phyloP scores from a whole-genome alignment of 2,113 vertebrate species.

The Grantiella picta region DNA sequence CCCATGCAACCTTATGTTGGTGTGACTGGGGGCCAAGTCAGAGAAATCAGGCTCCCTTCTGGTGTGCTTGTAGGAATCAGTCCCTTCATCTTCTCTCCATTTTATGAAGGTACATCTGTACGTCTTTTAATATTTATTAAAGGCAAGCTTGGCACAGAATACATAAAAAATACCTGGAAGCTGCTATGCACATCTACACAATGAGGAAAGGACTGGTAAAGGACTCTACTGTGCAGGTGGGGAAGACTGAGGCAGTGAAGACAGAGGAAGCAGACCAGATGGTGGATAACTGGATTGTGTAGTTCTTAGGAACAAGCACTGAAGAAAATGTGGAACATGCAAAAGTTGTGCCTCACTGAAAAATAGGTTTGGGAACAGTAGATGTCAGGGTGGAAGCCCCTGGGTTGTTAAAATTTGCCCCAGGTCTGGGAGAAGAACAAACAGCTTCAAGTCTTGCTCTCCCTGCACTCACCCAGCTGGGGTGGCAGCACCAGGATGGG shows the following conservation, averaged over 20 bases:
- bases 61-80: background rate
- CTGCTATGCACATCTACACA: background rate
- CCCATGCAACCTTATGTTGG: rapidly evolving
- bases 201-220: background rate
- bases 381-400: background rate
- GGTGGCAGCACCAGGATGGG: background rate
- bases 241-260: background rate
- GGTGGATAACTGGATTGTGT: background rate
- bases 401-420: background rate
- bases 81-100: background rate
- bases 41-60: background rate
- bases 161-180: background rate
- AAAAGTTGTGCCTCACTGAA: background rate
- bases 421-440: background rate
- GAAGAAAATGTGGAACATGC: background rate
- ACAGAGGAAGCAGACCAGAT: background rate
- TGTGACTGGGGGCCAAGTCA: background rate
- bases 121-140: background rate
- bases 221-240: background rate
- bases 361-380: background rate
- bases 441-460: background rate
- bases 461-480: background rate
- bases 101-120: background rate
- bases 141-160: background rate
- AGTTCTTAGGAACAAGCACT: background rate